Base-by-base conservation (phyloP, 2,888 invertebrate species). In the Galerucella pusilla region DNA sequence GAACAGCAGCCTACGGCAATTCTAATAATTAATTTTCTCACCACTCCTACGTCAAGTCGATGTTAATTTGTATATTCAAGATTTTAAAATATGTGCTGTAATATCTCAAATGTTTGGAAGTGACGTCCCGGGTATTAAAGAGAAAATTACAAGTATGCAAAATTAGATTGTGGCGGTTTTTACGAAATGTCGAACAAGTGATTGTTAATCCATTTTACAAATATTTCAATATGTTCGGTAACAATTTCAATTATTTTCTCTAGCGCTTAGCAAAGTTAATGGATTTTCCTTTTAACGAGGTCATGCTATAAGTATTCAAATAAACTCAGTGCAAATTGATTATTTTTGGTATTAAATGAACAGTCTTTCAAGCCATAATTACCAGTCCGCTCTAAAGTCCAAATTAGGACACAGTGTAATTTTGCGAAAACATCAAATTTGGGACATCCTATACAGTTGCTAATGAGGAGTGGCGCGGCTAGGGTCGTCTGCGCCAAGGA, bases 1-100 rank as follows among this genome's bases (percentile, higher is more conserved):
- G 64, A 54, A 49, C 20, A 35, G 16, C 12, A 63, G 64, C 28
- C 64, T 16, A 63, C 64, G 42, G 64, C 64, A 71, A 71, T 71
- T 71, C 71, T 71, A 42, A 64, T 12, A 64, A 71, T 71, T 64
- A 71, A 71, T 71, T 71, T 70, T 70, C 70, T 46, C 28, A 59
- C 69, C 52, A 49, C 49, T 60, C 49, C 45, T 28, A 70, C 70
- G 63, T 71, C 71, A 57, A 64, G 64, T 49, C 52, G 52, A 71
- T 57, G 64, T 64, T 71, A 54, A 64, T 71, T 52, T 71, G 64
- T 71, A 71, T 71, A 64, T 71, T 64, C 14, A 14, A 52, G 54
- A 70, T 49, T 64, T 71, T 71, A 64, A 71, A 71, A 71, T 71
- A 71, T 71, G 54, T 71, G 16, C 64, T 54, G 54, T 35, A 64